Percentiles rank a stretch among this genome's conserved stretches.
phyloP scores from a whole-genome alignment of 2,888 invertebrate species.

The Smittia aterrima region DNA sequence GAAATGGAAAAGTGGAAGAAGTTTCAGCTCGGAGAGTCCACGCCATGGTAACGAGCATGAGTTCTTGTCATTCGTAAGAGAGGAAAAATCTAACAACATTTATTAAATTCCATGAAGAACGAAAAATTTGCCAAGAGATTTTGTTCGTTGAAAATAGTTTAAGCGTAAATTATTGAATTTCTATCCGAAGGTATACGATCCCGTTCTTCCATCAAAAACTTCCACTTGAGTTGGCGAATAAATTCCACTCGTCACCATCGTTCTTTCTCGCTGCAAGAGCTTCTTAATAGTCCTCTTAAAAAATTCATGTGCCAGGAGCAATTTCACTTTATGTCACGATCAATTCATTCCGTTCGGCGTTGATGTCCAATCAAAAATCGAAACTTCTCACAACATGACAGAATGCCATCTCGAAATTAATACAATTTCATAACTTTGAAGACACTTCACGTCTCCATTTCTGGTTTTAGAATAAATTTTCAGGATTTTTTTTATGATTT shows the following conservation, averaged over 20 bases:
- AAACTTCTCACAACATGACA: not conserved
- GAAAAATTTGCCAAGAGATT: not conserved
- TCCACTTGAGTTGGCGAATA: conserved; percentile 21
- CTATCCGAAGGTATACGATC: not conserved
- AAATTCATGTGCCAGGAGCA: not conserved
- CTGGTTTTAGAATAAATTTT: not conserved
- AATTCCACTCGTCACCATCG: not conserved
- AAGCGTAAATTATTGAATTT: conserved; percentile 39
- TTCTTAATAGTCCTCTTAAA: not conserved
- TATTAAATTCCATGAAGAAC: conserved; percentile 32
- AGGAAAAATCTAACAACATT: not conserved
- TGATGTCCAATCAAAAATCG: conserved; percentile 34
- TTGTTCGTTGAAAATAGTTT: conserved; percentile 26
- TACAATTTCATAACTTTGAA: not conserved
- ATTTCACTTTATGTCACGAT: not conserved
- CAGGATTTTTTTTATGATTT: conserved; percentile 20
- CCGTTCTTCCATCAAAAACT: conserved; percentile 14
- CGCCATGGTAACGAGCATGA: not conserved
- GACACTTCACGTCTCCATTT: not conserved
- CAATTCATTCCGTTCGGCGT: not conserved
- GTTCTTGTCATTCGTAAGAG: not conserved
- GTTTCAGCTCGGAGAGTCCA: not conserved
- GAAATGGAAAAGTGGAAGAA: conserved; percentile 26
- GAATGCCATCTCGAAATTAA: not conserved
- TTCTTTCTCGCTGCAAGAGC: not conserved